Percentiles rank a stretch among this genome's conserved stretches.
Conservation (phyloP, 2,113 vertebrate species). For the Phylloscopus whistleri region DNA sequence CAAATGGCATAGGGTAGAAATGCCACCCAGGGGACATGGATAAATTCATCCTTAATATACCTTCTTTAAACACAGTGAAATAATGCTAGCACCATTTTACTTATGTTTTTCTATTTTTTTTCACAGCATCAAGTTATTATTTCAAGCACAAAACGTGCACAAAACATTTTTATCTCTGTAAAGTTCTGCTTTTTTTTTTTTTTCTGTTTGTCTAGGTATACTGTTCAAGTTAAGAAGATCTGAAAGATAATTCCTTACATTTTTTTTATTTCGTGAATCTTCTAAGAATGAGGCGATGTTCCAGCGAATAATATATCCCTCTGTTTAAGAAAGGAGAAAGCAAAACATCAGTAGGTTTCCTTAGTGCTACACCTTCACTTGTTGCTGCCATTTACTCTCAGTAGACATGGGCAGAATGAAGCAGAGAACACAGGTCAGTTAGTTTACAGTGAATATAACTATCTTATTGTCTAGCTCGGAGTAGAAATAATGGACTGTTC, state of each 20-base stretch:
- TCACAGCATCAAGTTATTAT: neutral
- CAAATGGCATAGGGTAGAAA: neutral
- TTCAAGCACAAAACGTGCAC: neutral
- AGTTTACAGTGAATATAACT: neutral
- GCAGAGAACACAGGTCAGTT: neutral
- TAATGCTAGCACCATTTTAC: neutral
- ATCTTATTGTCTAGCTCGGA: neutral
- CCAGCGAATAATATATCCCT: slow-evolving; percentile 64
- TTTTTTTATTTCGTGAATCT: slow-evolving; percentile 54
- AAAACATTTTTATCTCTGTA: neutral
- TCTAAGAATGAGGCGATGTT: slow-evolving; percentile 67
- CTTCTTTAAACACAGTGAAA: neutral
- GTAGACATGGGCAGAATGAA: neutral
- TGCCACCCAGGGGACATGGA: neutral
- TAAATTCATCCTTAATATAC: neutral
- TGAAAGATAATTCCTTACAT: slow-evolving; percentile 49
- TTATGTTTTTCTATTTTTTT: neutral
- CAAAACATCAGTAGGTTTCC: neutral
- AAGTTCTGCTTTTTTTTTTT: neutral
- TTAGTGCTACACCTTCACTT: neutral
- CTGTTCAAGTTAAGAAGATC: neutral
- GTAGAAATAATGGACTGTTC: neutral
- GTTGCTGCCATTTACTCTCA: neutral
- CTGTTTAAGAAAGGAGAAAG: slow-evolving; percentile 49
- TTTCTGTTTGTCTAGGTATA: neutral